phyloP scores from a whole-genome alignment of 23 tunicate species.

The Corella eumyota region DNA sequence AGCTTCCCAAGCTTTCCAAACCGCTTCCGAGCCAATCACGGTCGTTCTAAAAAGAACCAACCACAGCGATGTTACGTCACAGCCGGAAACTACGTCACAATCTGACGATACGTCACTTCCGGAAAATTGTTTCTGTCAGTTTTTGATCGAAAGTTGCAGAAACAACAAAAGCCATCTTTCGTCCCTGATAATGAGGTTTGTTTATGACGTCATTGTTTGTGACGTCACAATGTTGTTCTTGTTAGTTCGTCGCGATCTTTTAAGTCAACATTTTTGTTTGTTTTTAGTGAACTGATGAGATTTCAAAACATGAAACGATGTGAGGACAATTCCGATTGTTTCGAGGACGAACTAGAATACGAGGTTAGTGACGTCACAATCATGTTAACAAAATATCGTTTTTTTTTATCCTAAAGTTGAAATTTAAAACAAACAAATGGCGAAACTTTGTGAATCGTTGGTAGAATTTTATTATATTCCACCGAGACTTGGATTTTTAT shows the following conservation, averaged over 20 bases:
- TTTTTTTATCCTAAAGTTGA: too few relatives aligned
- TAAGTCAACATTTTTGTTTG: background rate
- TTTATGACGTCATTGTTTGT: too few relatives aligned
- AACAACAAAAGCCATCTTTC: constrained; percentile 8
- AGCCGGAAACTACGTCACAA: constrained; percentile 3
- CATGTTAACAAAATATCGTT: too few relatives aligned
- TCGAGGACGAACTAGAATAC: too few relatives aligned
- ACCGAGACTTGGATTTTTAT: too few relatives aligned
- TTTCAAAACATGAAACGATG: constrained; percentile 16
- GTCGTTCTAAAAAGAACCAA: constrained; percentile 37
- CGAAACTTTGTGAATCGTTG: too few relatives aligned
- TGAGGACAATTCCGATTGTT: background rate
- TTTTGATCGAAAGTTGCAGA: constrained; percentile 24
- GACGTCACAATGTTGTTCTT: too few relatives aligned
- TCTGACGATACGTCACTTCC: background rate
- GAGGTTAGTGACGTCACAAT: too few relatives aligned
- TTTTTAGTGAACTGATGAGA: constrained; percentile 17
- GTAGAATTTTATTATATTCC: too few relatives aligned
- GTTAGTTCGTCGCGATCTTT: background rate
- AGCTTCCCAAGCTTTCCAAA: constrained; percentile 39
- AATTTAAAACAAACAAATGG: too few relatives aligned
- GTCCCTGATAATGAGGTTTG: constrained; percentile 17
- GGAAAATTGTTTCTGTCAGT: constrained; percentile 33
- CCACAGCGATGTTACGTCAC: background rate
- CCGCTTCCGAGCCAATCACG: constrained; percentile 42